These are phyloP conservation scores for Nothoprocta pentlandii DNA, from an alignment of 2,113 vertebrate genomes.

Conservation along the genomic window DNA sequence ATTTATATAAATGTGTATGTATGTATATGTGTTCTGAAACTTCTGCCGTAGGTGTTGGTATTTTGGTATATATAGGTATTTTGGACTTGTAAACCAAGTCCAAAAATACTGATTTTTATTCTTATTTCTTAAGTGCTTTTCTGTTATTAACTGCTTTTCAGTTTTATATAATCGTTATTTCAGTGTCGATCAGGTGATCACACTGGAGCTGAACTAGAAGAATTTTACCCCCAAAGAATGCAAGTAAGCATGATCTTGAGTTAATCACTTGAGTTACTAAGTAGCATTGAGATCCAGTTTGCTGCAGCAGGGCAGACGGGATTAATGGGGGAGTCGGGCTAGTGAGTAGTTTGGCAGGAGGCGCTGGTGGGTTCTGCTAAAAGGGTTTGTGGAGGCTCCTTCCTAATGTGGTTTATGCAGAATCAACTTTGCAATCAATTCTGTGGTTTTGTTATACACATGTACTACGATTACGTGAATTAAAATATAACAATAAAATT, in stretches of 20 bases:
- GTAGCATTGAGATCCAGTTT: background rate
- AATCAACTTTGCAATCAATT: background rate
- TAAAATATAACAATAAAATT: background rate
- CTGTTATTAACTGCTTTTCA: no score
- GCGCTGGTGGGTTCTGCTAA: background rate
- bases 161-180: no score
- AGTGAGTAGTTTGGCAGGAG: background rate
- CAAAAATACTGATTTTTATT: background rate
- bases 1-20: background rate
- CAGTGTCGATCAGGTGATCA: background rate
- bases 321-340: background rate
- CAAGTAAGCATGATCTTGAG: background rate
- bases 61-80: no score
- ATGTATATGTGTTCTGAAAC: background rate
- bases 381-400: background rate
- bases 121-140: background rate
- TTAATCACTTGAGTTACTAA: background rate
- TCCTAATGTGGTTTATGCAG: background rate
- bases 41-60: background rate
- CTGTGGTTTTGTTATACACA: background rate
- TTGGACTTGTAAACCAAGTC: background rate
- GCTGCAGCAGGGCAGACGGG: rapidly evolving
- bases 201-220: background rate
- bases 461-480: background rate
- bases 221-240: background rate